phyloP scores from a whole-genome alignment of 2,797 vertebrate genomes.

The Megaceryle alcyon region DNA sequence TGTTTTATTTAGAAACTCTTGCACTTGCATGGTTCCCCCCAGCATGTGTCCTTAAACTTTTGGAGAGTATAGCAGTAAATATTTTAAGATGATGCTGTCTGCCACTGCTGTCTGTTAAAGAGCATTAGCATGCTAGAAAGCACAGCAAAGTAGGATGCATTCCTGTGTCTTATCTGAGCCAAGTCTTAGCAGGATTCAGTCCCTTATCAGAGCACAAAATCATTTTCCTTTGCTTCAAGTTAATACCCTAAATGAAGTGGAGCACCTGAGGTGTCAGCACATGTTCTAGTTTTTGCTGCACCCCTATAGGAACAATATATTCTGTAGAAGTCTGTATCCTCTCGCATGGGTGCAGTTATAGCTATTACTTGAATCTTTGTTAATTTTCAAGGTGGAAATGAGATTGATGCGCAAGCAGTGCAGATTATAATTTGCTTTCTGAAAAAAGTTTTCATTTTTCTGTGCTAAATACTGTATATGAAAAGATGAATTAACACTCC shows the following conservation, averaged over 20 bases:
- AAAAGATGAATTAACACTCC: background rate
- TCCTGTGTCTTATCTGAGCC: background rate
- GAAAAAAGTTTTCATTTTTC: background rate
- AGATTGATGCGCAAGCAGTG: background rate
- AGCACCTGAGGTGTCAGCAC: background rate
- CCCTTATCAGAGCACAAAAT: background rate
- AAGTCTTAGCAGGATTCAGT: background rate
- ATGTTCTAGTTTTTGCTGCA: background rate
- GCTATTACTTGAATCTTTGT: background rate
- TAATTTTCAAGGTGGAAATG: background rate
- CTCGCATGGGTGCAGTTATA: background rate
- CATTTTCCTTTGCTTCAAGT: background rate
- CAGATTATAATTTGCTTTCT: background rate
- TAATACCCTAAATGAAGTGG: background rate
- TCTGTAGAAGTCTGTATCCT: background rate
- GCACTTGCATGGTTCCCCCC: background rate
- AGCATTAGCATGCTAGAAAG: background rate
- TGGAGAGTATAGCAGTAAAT: background rate
- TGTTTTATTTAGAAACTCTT: background rate
- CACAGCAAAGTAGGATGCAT: background rate
- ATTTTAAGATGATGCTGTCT: background rate
- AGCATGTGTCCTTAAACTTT: background rate
- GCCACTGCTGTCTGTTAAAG: background rate
- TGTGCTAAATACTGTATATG: background rate
- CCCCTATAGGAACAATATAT: background rate